Conservation (phyloP, 2,888 invertebrate genomes). For the Prenolepis imparis region DNA sequence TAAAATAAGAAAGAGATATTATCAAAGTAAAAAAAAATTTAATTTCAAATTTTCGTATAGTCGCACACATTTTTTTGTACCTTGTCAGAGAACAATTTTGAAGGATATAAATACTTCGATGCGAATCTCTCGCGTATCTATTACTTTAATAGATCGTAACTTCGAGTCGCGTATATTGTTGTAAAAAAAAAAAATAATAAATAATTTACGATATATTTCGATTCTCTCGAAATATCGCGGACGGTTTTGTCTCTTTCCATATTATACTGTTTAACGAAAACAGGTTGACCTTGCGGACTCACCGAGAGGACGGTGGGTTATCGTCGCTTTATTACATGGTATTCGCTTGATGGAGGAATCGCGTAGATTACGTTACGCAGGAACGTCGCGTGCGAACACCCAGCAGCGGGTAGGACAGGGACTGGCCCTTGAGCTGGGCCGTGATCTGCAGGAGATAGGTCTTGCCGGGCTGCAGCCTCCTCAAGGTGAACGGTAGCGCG, state of each 20-base stretch:
- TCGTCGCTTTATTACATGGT: slow-evolving; percentile 48
- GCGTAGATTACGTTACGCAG: slow-evolving; percentile 71
- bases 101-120: neutral
- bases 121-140: neutral
- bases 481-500: slow-evolving; percentile 79
- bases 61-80: neutral
- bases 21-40: neutral
- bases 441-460: slow-evolving; percentile 81
- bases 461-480: slow-evolving; percentile 80
- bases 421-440: slow-evolving; percentile 80
- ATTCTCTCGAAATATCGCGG: neutral
- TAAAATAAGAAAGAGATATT: neutral
- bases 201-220: neutral
- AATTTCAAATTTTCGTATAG: neutral
- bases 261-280: slow-evolving; percentile 15
- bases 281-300: neutral
- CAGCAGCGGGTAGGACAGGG: slow-evolving; percentile 81
- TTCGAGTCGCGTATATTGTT: slow-evolving; percentile 5
- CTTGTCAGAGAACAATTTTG: slow-evolving; percentile 11
- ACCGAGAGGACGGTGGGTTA: slow-evolving; percentile 6
- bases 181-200: neutral
- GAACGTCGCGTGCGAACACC: slow-evolving; percentile 80
- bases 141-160: neutral
- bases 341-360: slow-evolving; percentile 31
- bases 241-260: neutral